phyloP scores from a whole-genome alignment of 2,888 invertebrate species.

The Drosophila neonasuta region DNA sequence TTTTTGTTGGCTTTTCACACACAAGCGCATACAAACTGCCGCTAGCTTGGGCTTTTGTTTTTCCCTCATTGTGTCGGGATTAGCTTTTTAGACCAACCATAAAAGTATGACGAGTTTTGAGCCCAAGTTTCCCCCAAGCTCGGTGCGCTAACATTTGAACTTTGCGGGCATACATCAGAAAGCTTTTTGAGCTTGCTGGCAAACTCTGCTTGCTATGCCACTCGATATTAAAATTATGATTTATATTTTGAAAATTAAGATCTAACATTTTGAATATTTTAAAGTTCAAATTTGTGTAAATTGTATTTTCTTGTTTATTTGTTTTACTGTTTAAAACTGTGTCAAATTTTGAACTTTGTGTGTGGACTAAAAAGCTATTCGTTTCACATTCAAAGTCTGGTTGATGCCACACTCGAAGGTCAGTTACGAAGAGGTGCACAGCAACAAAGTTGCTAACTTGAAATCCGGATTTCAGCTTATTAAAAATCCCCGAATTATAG shows the following conservation, averaged over 20 bases:
- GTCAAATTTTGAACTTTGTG: too few species aligned
- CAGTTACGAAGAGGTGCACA: not conserved
- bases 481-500: conserved; percentile 15
- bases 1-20: conserved; percentile 32
- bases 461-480: conserved; percentile 20
- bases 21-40: conserved; percentile 36
- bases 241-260: too few species aligned
- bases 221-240: not conserved
- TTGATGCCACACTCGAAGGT: conserved; percentile 16
- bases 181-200: not conserved
- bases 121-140: not conserved
- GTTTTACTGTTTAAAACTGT: too few species aligned
- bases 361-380: conserved; percentile 5
- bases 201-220: conserved; percentile 35
- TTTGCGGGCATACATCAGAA: conserved; percentile 20
- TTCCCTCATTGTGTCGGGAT: conserved; percentile 13
- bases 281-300: not conserved
- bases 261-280: too few species aligned
- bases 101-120: conserved; percentile 23
- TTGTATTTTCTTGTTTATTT: too few species aligned
- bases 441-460: conserved; percentile 2
- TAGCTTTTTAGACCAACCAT: conserved; percentile 20
- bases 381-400: conserved; percentile 13
- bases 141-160: conserved; percentile 17
- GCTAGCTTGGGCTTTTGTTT: conserved; percentile 53